Conservation (phyloP, 2,113 vertebrate genomes). For the Toxotes jaculatrix region DNA sequence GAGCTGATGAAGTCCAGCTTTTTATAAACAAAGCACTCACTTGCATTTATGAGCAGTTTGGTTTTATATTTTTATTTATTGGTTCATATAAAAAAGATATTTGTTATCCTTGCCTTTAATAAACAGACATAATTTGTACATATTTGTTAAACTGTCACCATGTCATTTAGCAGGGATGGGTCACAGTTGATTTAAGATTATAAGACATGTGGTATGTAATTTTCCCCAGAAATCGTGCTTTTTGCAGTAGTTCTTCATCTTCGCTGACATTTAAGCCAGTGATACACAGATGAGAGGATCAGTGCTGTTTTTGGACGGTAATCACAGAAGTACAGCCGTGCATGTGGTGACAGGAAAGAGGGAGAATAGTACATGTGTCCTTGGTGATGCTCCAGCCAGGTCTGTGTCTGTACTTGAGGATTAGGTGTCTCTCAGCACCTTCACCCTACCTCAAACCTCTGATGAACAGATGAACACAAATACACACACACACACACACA, state of each 20-base stretch:
- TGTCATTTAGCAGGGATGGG: not conserved
- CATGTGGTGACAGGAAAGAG: slow-evolving; percentile 10
- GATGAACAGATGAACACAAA: slow-evolving; percentile 17
- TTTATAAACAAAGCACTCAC: not conserved
- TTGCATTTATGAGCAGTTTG: not conserved
- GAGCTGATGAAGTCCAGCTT: not conserved
- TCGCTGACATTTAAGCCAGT: not conserved
- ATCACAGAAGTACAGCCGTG: not conserved
- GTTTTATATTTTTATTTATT: not conserved
- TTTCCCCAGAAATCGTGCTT: not conserved
- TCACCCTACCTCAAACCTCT: slow-evolving; percentile 26
- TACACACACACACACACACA: slow-evolving; percentile 14
- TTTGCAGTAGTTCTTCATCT: not conserved
- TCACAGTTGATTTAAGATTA: not conserved
- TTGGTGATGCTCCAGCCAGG: slow-evolving; percentile 25
- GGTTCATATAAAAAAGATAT: not conserved
- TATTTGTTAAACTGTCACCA: not conserved
- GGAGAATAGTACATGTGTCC: slow-evolving; percentile 10
- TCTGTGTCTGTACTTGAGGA: slow-evolving; percentile 42
- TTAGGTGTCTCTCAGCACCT: slow-evolving; percentile 51
- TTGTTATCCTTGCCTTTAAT: not conserved
- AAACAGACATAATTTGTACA: not conserved
- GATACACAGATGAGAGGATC: not conserved
- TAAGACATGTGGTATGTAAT: not conserved
- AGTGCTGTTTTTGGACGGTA: not conserved